Percentiles rank a stretch among this genome's conserved stretches.
phyloP scores from a whole-genome alignment of 2,888 invertebrate genomes.

The Selenia dentaria region DNA sequence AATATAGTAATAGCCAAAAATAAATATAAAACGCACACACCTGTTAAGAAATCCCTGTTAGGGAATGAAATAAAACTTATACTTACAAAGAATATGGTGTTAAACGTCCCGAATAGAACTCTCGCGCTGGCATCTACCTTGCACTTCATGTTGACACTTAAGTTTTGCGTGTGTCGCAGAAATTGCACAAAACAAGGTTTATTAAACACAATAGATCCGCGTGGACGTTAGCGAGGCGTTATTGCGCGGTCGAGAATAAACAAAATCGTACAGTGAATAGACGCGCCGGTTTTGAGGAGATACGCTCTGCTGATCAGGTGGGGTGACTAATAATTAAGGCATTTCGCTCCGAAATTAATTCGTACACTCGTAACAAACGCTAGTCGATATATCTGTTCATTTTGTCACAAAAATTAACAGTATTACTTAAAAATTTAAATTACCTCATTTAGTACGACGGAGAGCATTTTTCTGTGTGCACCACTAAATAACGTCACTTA shows the following conservation, averaged over 20 bases:
- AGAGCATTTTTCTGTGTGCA: too few relatives aligned
- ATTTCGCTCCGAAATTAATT: conserved; percentile 78
- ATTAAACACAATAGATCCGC: not conserved
- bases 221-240: conserved; percentile 40
- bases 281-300: conserved; percentile 82
- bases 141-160: conserved; percentile 54
- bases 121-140: conserved; percentile 83
- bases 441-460: too few relatives aligned
- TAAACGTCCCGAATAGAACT: conserved; percentile 87
- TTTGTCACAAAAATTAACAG: too few relatives aligned
- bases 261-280: conserved; percentile 70
- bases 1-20: too few relatives aligned
- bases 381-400: too few relatives aligned
- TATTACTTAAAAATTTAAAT: too few relatives aligned
- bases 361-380: conserved; percentile 51
- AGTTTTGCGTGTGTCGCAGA: conserved; percentile 7
- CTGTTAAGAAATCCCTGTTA: too few relatives aligned
- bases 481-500: too few relatives aligned
- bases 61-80: too few relatives aligned
- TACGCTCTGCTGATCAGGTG: conserved; percentile 81
- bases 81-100: conserved; percentile 87
- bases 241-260: conserved; percentile 65
- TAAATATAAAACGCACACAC: too few relatives aligned
- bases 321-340: conserved; percentile 84
- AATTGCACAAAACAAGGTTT: conserved; percentile 11